Evolutionary conservation across 1,140 invertebrate genomes (phyloP).

Genomic region (Lysiphlebus fabarum): DNA sequence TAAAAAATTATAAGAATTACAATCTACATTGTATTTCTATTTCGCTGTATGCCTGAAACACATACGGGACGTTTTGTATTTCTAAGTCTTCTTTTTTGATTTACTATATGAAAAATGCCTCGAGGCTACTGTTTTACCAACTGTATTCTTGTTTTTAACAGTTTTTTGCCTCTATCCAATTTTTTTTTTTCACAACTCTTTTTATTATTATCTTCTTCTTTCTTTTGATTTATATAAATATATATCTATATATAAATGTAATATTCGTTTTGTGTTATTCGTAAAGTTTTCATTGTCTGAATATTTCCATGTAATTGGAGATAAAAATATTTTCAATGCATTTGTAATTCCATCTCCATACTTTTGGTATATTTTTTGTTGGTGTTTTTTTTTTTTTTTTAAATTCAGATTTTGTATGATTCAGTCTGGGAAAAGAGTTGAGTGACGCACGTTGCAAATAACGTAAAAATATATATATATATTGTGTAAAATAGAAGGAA

Average conservation of each 20-base stretch:
- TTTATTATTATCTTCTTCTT: neutral
- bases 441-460: conserved; percentile 9
- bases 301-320: conserved; percentile 21
- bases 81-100: conserved; percentile 15
- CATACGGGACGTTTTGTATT: too few species aligned
- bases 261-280: neutral
- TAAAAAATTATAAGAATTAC: too few species aligned
- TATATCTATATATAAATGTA: too few species aligned
- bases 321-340: conserved; percentile 18
- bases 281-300: conserved; percentile 15
- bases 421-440: conserved; percentile 14
- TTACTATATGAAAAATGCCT: conserved; percentile 21
- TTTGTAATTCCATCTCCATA: conserved; percentile 11
- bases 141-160: conserved; percentile 4
- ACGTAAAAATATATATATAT: neutral
- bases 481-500: neutral
- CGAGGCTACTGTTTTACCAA: conserved; percentile 20
- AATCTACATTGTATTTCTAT: too few species aligned
- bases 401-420: neutral
- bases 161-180: conserved; percentile 9
- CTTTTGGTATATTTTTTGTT: conserved; percentile 3
- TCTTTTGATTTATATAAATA: neutral
- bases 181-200: neutral
- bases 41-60: too few species aligned
- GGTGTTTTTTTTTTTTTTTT: neutral